phyloP scores from a whole-genome alignment of 2,113 vertebrate species.

The Drymodes brunneopygia region DNA sequence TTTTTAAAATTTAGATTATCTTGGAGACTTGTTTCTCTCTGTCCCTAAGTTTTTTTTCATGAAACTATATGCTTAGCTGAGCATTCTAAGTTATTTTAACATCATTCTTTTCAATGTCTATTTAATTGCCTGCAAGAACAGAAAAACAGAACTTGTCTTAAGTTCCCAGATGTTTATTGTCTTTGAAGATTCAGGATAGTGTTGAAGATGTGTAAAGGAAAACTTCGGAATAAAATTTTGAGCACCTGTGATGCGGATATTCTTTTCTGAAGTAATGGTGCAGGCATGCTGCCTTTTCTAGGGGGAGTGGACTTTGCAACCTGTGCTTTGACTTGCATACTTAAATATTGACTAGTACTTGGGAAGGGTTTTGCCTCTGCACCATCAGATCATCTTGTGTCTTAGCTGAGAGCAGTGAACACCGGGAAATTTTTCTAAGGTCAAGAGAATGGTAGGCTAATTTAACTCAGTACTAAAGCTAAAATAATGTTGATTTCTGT shows the following conservation, averaged over 20 bases:
- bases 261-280: background rate
- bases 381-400: background rate
- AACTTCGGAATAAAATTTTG: background rate
- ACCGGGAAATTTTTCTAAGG: background rate
- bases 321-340: background rate
- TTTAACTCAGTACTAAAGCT: background rate
- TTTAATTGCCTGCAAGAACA: background rate
- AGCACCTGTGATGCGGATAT: background rate
- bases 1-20: background rate
- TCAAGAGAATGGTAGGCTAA: background rate
- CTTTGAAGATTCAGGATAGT: background rate
- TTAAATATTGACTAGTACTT: background rate
- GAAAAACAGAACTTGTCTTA: background rate
- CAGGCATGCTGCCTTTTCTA: background rate
- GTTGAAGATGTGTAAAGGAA: background rate
- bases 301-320: background rate
- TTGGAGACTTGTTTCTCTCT: background rate
- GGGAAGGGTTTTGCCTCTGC: background rate
- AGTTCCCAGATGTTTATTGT: background rate
- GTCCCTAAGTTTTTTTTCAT: background rate
- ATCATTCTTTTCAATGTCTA: background rate
- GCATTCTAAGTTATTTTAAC: background rate
- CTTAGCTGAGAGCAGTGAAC: background rate
- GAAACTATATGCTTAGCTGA: background rate
- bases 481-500: background rate